Evolutionary conservation across 2,888 invertebrate genomes (phyloP).

Genomic region (Cancer borealis): DNA sequence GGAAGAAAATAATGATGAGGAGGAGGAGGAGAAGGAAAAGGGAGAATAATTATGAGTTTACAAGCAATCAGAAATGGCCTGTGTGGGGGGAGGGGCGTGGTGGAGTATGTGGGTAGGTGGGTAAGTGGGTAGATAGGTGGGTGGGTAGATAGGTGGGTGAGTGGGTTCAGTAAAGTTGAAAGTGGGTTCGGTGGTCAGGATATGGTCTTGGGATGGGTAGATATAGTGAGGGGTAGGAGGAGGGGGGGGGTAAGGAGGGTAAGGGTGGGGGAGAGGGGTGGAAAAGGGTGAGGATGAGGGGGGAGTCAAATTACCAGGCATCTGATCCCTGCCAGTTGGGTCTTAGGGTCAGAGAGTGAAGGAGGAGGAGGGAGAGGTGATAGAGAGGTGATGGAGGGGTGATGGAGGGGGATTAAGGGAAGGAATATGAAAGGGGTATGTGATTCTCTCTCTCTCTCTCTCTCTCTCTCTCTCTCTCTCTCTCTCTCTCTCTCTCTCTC

Average conservation of each 20-base stretch:
- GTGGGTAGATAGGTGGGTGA: background rate
- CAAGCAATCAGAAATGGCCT: background rate
- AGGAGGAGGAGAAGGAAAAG: background rate
- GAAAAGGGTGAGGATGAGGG: background rate
- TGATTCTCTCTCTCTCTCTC: background rate
- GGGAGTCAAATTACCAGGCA: constrained; percentile 16
- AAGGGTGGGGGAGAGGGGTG: background rate
- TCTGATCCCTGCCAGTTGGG: constrained; percentile 12
- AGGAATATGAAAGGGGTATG: background rate
- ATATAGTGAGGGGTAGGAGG: background rate
- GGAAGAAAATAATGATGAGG: background rate
- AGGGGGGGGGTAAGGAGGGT: background rate
- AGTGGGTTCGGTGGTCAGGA: background rate
- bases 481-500: background rate
- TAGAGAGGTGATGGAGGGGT: background rate
- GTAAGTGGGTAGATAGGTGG: background rate
- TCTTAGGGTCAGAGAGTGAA: background rate
- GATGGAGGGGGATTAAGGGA: background rate
- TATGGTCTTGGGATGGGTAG: constrained; percentile 8
- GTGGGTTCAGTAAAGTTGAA: background rate
- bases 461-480: background rate
- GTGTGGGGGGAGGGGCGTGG: no score
- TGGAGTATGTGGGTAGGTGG: background rate
- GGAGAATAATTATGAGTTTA: constrained; percentile 7
- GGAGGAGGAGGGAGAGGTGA: background rate